Base-by-base conservation (phyloP, 2,888 invertebrate genomes). In the Coleophora flavipennella region DNA sequence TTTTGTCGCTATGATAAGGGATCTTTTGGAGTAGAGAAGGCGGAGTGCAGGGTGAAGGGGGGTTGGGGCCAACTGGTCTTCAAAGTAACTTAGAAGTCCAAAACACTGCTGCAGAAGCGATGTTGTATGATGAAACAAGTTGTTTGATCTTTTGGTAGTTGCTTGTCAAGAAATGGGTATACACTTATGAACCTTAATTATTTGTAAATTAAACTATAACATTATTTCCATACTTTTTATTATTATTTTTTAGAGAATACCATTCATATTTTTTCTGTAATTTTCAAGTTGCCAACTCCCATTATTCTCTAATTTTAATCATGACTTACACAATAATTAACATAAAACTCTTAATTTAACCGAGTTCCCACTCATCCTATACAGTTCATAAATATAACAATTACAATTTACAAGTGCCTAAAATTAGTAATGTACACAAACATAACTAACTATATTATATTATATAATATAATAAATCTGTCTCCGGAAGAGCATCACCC, bases 221-320 rank as follows among this genome's bases (percentile, higher is more conserved):
- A 7, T 78, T 77, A 78, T 79, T 79, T 79, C 78, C 76, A 77
- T n/a, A n/a, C n/a, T 72, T 68, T 77, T 75, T 76, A 77, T 74
- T 72, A 56, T 60, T 67, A 68, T 57, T 60, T 62, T 65, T 62
- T 52, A 58, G n/a, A n/a, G n/a, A n/a, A n/a, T n/a, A n/a, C n/a
- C n/a, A n/a, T n/a, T n/a, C n/a, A n/a, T n/a, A n/a, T n/a, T n/a
- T n/a, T n/a, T n/a, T n/a, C n/a, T n/a, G n/a, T n/a, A 53, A 58
- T 67, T 60, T 59, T 20, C 20, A 20, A 20, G 3, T 20, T 20
- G 20, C 6, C 3, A 20, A 20, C 20, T 39, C 46, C 44, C 55
- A n/a, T 39, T 33, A 9, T 31, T 9, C 25, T 11, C 31, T 8
- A 10, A n/a, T 13, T 36, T n/a, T 25, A 12, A 32, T 40, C 36